Evolutionary conservation across 2,888 invertebrate species (phyloP), one percentile per base, ranked within the genome.

Genomic region (Nomada ferruginata): DNA sequence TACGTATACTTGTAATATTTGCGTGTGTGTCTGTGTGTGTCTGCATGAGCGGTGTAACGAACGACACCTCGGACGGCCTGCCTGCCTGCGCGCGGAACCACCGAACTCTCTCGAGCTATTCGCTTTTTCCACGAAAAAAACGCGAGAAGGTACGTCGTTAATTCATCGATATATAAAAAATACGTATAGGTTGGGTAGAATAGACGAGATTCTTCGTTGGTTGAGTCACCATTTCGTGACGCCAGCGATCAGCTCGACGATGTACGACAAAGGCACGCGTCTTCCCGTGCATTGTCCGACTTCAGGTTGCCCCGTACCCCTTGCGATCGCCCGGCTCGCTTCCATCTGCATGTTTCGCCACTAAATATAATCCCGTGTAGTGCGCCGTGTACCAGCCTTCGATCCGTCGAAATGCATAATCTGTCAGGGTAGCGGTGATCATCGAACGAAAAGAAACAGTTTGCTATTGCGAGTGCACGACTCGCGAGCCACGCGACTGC

Each of bases 131-230:
- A 82, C 77, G 80, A 79, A 86, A 80, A 66, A 79, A 89, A 83
- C 80, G 84, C 82, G 89, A 83, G 70, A 79, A 73, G 83, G 78
- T 83, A 83, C 73, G 69, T 75, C 71, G 71, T 73, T 73, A 74
- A 78, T 84, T 65, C 77, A 80, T 78, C 64, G 76, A 85, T 86
- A 78, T 85, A 87, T 85, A 87, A 85, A 87, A 87, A 87, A 85
- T 85, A 87, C 78, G 83, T 78, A 87, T 82, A 47, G 47, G 76
- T 73, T 81, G 72, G 73, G 82, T 66, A 53, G 81, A 86, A 85
- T 84, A 85, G 87, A 89, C 86, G 88, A 85, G 84, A 88, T 71
- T 85, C 68, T 86, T 89, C 80, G 87, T 87, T 89, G 89, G 73
- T 89, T 80, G 82, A 78, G 81, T 87, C 84, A 81, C 81, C 78